A percentile compares a stretch with the other conserved stretches of the same genome.
phyloP scores from a whole-genome alignment of 2,113 vertebrate genomes.

The Archilochus colubris region DNA sequence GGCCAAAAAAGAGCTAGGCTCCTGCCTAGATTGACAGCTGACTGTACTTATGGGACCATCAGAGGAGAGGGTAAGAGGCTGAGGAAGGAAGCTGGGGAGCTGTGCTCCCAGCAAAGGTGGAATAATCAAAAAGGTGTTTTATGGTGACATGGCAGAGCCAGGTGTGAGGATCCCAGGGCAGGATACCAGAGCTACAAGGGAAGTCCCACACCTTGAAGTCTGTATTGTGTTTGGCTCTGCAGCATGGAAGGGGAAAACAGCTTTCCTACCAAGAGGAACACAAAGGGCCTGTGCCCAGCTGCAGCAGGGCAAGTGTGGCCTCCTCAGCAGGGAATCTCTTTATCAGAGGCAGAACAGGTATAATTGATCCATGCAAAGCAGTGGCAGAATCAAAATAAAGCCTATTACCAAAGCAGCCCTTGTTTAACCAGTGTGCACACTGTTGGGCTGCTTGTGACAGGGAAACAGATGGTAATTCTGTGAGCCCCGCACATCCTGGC shows the following conservation, averaged over 20 bases:
- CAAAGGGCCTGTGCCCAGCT: not conserved
- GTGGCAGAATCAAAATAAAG: constrained; percentile 38
- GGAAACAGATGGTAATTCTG: constrained; percentile 68
- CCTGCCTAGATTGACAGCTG: constrained; percentile 21
- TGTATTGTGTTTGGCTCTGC: not conserved
- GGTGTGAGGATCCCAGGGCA: not conserved
- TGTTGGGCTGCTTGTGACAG: constrained; percentile 26
- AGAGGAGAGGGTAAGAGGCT: not conserved
- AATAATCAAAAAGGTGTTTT: not conserved
- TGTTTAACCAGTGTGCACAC: not conserved
- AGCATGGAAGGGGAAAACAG: not conserved
- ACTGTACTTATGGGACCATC: not conserved
- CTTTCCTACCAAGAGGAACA: not conserved
- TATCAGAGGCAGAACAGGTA: not conserved
- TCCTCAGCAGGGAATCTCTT: not conserved
- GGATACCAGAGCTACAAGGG: not conserved
- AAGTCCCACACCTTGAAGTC: not conserved
- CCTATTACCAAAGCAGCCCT: not conserved
- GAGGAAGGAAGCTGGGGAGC: not conserved
- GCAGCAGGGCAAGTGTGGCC: not conserved
- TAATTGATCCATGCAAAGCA: constrained; percentile 12
- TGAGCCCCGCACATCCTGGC: constrained; percentile 51
- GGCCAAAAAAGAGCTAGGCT: not conserved
- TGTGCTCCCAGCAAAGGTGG: not conserved
- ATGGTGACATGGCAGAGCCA: not conserved